Evolutionary conservation across 2,888 invertebrate species (phyloP), one percentile per base, ranked within the genome.

Genomic region (Griposia aprilina): DNA sequence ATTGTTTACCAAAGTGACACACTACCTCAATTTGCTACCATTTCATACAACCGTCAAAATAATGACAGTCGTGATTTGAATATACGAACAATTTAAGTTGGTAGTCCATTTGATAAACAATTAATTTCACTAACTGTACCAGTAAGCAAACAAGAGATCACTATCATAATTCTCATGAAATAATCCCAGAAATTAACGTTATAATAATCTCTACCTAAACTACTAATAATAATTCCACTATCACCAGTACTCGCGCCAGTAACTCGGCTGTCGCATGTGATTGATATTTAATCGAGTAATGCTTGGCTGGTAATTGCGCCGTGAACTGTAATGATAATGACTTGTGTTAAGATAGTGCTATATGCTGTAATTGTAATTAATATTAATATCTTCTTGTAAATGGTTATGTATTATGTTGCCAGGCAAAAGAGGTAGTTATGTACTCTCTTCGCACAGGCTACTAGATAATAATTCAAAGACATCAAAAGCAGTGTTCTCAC

Each of bases 241-340:
- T 71, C 74, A 5, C 23, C 13, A 15, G 57, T 41, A 59, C 67
- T 84, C 75, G 69, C 69, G 66, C 75, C 75, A 71, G 75, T 60
- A 72, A 50, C 76, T 72, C 71, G 55, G 7, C 71, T 65, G 82
- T 82, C 82, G 41, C 67, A 17, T 59, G 70, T 83, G 63, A 83
- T 85, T 69, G 85, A 76, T 85, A 85, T 83, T 72, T 77, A 83
- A 83, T 73, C 68, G 65, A 70, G 72, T 83, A 81, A 76, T 82
- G 66, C 48, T 55, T 50, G 36, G 65, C 60, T 63, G 45, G 60
- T 73, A 59, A 81, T 62, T 76, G 65, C n/a, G 66, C 70, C 36
- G 71, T 63, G 68, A 59, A 65, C 72, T 72, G 76, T 85, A 66
- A 76, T 69, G 85, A 69, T 72, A 72, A 76, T 81, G 68, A 65